phyloP scores from a whole-genome alignment of 2,888 invertebrate species.

The Odontocolon sp. region DNA sequence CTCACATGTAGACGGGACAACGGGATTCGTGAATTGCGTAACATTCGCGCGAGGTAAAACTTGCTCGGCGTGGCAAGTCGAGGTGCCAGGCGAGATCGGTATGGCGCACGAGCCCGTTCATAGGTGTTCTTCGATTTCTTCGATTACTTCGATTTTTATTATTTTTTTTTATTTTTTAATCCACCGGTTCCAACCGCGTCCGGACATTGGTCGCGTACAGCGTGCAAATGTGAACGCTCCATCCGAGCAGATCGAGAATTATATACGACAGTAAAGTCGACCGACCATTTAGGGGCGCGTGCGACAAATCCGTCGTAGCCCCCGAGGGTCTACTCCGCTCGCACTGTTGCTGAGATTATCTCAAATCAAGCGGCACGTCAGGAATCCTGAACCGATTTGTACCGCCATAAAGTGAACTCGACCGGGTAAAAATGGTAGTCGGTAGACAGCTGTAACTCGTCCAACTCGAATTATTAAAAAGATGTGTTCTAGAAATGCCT shows the following conservation, averaged over 20 bases:
- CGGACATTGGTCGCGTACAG: constrained; percentile 24
- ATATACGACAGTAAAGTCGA: constrained; percentile 29
- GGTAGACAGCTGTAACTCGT: constrained; percentile 3
- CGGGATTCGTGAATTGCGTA: constrained; percentile 71
- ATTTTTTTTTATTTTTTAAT: constrained; percentile 12
- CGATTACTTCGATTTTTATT: too few relatives aligned
- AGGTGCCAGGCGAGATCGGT: neutral
- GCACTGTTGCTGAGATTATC: constrained; percentile 67
- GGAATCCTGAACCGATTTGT: constrained; percentile 78
- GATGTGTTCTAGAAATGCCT: too few relatives aligned
- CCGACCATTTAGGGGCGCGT: constrained; percentile 76
- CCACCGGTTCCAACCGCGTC: constrained; percentile 60
- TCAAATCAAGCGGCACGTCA: constrained; percentile 77
- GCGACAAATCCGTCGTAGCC: constrained; percentile 75
- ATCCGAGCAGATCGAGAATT: constrained; percentile 18
- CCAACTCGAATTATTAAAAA: neutral
- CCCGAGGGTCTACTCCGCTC: constrained; percentile 46
- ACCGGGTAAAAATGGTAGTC: constrained; percentile 59
- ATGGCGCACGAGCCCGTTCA: constrained; percentile 64
- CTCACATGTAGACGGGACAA: constrained; percentile 64
- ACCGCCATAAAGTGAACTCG: constrained; percentile 72
- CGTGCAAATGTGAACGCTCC: constrained; percentile 38
- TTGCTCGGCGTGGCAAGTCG: constrained; percentile 3
- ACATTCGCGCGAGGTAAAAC: neutral
- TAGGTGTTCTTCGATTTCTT: constrained; percentile 69